phyloP scores from a whole-genome alignment of 2,888 invertebrate species.

The Protonemura montana region DNA sequence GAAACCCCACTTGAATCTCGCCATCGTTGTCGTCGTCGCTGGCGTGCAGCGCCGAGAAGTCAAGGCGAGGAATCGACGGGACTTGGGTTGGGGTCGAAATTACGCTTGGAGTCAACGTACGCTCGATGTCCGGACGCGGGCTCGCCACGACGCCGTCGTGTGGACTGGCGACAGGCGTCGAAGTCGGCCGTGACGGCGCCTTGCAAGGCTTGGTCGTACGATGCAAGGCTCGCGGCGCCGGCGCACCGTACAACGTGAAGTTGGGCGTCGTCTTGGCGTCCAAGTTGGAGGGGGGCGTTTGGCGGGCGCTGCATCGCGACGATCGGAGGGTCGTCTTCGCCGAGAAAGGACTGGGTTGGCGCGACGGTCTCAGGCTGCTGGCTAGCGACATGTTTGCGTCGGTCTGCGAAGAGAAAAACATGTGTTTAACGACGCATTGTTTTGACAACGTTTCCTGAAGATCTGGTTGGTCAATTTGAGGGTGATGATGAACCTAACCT shows the following conservation, averaged over 20 bases:
- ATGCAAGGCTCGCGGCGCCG: conserved; percentile 47
- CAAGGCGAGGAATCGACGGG: conserved; percentile 4
- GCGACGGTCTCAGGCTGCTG: not conserved
- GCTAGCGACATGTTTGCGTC: not conserved
- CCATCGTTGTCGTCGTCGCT: conserved; percentile 34
- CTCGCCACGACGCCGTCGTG: not conserved
- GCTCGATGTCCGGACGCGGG: not conserved
- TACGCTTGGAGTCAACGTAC: not conserved
- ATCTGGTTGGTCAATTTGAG: no score
- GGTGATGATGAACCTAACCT: no score
- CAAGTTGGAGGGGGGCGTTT: not conserved
- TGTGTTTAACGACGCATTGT: no score
- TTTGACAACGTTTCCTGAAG: no score
- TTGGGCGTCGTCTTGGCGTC: conserved; percentile 40
- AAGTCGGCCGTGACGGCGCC: not conserved
- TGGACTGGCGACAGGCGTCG: not conserved
- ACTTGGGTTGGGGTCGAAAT: not conserved
- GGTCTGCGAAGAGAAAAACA: not conserved
- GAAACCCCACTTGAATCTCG: no score
- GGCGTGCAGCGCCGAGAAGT: conserved; percentile 23
- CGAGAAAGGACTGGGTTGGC: not conserved
- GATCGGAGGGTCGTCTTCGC: not conserved
- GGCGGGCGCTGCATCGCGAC: not conserved
- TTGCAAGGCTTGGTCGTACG: conserved; percentile 8
- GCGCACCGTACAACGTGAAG: conserved; percentile 49